Base-by-base conservation (phyloP, 2,797 vertebrate species). In the Pseudomugil gertrudae region DNA sequence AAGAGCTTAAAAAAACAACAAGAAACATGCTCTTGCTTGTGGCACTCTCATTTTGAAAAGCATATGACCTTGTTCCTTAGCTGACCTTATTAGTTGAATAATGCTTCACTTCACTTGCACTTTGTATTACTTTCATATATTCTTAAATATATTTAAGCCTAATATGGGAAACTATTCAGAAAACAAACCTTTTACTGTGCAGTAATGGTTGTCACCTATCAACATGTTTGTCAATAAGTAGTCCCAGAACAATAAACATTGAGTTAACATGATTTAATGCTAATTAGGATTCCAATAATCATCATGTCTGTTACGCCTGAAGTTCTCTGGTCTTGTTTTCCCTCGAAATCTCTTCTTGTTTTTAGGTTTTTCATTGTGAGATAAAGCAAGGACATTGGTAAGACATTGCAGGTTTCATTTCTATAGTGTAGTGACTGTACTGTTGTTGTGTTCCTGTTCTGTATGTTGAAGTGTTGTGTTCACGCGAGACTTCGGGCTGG, bases 31-130 rank as follows among this genome's bases (percentile, higher is more conserved):
- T 57, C 47, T 48, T 48, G 65, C 64, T 66, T 27, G 50, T 52
- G n/a, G 36, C 24, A 0, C 23, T 53, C 29, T 57, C 30, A 9
- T 51, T 77, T 56, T 57, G 62, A 66, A 24, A 74, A 75, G 30
- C 26, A 40, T 60, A 33, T 60, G 69, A 74, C 76, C 74, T 72
- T 48, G 35, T 73, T 66, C 48, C 54, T 59, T 66, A 67, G 64
- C 63, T 68, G 53, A 50, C 65, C 43, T 51, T 40, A 69, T 72
- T 71, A 69, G 48, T 80, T 60, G 43, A 55, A 80, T 53, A 32
- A 57, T 27, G 57, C 23, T 64, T 63, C 38, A 27, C 7, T 38
- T 66, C 35, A 29, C 57, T 45, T 64, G 36, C 30, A 0, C 7
- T 56, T 24, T 54, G 45, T 21, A 38, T 14, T 33, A 32, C 21